phyloP scores from a whole-genome alignment of 1,140 invertebrate genomes.

The Microplitis demolitor region DNA sequence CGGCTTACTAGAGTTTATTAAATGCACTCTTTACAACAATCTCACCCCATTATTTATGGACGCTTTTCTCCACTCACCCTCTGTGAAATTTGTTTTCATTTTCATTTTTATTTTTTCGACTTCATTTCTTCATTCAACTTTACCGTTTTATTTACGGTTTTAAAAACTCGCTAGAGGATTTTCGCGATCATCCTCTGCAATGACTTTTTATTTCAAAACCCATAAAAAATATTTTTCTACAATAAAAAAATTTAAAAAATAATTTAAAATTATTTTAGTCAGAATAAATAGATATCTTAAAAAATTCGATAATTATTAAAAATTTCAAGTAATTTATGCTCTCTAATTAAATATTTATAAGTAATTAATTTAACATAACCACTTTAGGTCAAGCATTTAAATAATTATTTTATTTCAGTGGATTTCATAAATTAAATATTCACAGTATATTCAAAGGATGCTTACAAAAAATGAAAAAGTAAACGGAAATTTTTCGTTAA shows the following conservation, averaged over 20 bases:
- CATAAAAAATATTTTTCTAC: too few species aligned
- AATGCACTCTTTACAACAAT: constrained; percentile 30
- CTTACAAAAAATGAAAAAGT: background rate
- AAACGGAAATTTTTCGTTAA: background rate
- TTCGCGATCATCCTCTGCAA: background rate
- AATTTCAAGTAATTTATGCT: too few species aligned
- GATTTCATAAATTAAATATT: background rate
- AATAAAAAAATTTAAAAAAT: too few species aligned
- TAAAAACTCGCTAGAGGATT: background rate
- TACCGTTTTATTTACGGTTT: background rate
- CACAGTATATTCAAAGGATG: too few species aligned
- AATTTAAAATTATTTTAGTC: too few species aligned
- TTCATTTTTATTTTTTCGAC: background rate
- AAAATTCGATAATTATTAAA: too few species aligned
- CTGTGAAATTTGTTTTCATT: background rate
- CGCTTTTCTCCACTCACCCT: background rate
- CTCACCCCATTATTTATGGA: constrained; percentile 15
- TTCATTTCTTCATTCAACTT: background rate
- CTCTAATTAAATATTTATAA: too few species aligned
- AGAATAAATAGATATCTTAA: too few species aligned
- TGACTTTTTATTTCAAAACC: background rate
- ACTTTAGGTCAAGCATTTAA: too few species aligned
- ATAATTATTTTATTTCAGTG: background rate
- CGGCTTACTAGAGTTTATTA: constrained; percentile 25
- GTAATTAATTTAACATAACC: too few species aligned